These are phyloP conservation scores for Cryptocephalus moraei DNA, from an alignment of 2,888 invertebrate genomes.

Conservation along the genomic window DNA sequence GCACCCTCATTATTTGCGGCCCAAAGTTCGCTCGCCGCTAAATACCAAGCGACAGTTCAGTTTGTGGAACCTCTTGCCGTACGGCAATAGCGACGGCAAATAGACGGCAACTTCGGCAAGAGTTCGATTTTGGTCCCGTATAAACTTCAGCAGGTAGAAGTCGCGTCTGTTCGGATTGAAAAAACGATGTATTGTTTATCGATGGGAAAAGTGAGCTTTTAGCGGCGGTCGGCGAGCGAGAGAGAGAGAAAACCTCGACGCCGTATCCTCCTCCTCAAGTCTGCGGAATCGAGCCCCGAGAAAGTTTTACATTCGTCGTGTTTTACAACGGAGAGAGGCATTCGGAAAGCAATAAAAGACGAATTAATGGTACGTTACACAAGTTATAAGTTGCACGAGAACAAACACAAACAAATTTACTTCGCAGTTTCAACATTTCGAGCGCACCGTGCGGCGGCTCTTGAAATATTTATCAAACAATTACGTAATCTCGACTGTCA, in stretches of 20 bases:
- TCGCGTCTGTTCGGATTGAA: no score
- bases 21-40: no score
- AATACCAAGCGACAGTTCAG: no score
- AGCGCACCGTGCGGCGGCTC: background rate
- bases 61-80: no score
- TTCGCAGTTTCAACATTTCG: slow-evolving; percentile 1
- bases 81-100: no score
- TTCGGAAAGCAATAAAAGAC: slow-evolving; percentile 7
- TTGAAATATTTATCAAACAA: slow-evolving; percentile 2
- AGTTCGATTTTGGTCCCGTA: no score
- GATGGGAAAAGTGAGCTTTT: no score
- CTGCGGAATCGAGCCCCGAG: slow-evolving; percentile 1
- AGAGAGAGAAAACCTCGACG: background rate
- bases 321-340: slow-evolving; percentile 1
- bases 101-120: no score
- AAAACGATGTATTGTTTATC: no score
- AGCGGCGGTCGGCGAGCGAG: no score
- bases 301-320: background rate
- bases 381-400: slow-evolving; percentile 9
- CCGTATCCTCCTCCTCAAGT: slow-evolving; percentile 2
- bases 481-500: slow-evolving; percentile 1
- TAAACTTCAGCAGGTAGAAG: no score
- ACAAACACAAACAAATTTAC: slow-evolving; percentile 13
- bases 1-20: no score
- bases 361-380: slow-evolving; percentile 11